phyloP scores from a whole-genome alignment of 2,113 vertebrate species.

The Podocnemis expansa region DNA sequence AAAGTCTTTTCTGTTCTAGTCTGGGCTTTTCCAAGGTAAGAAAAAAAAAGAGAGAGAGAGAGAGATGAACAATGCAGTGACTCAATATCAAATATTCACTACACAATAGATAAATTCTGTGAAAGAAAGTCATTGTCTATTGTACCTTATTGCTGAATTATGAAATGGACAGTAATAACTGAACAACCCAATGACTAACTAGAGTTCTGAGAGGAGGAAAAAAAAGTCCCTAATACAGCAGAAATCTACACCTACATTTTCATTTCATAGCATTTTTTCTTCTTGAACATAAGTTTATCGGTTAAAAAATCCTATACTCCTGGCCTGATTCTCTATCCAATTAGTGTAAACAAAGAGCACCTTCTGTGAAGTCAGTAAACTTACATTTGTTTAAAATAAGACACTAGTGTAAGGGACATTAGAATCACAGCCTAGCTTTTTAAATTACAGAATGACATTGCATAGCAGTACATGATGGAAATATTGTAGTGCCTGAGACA shows the following conservation, averaged over 20 bases:
- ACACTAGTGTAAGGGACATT: background rate
- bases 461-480: background rate
- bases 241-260: background rate
- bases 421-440: background rate
- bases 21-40: background rate
- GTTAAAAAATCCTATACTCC: background rate
- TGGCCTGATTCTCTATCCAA: background rate
- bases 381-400: background rate
- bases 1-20: background rate
- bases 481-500: background rate
- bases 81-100: background rate
- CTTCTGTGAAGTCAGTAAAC: background rate
- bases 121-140: background rate
- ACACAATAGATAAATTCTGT: background rate
- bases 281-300: background rate
- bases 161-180: conserved; percentile 4
- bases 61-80: background rate
- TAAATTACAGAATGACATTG: background rate
- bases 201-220: conserved; percentile 12
- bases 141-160: conserved; percentile 8
- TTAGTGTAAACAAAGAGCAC: background rate
- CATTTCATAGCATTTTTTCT: background rate
- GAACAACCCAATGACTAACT: conserved; percentile 3
- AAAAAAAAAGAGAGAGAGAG: no score
- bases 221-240: background rate